These are phyloP conservation scores for Phortica okadai DNA, from an alignment of 2,888 invertebrate species.

Conservation along the genomic window DNA sequence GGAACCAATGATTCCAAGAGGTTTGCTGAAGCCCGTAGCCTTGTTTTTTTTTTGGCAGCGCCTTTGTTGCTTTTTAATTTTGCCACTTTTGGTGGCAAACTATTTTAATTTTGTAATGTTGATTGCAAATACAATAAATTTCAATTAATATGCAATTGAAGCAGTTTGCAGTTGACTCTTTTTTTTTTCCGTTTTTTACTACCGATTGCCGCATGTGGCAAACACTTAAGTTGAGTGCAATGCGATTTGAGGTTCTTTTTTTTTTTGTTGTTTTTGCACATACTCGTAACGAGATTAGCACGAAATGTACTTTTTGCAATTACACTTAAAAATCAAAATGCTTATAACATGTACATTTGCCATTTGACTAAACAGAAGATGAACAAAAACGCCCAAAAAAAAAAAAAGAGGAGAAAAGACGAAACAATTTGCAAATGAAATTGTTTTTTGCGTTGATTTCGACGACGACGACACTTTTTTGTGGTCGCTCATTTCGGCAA, in stretches of 20 bases:
- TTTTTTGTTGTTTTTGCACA: not conserved
- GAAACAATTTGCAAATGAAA: slow-evolving; percentile 48
- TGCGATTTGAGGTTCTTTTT: not conserved
- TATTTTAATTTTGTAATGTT: slow-evolving; percentile 37
- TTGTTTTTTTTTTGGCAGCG: not conserved
- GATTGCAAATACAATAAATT: slow-evolving; percentile 46
- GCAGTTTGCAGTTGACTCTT: not conserved
- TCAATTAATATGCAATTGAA: slow-evolving; percentile 50
- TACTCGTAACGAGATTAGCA: slow-evolving; percentile 16
- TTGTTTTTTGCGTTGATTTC: slow-evolving; percentile 26
- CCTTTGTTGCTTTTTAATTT: not conserved
- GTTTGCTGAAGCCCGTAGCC: too few species aligned
- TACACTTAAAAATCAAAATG: slow-evolving; percentile 20
- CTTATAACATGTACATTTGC: not conserved
- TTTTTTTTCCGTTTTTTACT: not conserved
- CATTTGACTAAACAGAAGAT: not conserved
- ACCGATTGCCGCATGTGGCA: not conserved
- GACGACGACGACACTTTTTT: not conserved
- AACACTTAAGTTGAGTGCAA: slow-evolving; percentile 13
- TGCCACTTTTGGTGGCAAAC: slow-evolving; percentile 30
- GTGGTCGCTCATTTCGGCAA: slow-evolving; percentile 20
- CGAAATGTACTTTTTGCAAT: slow-evolving; percentile 14
- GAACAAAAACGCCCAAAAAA: not conserved
- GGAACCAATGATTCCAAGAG: too few species aligned
- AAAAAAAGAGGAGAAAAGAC: slow-evolving; percentile 6